Evolutionary conservation across 2,113 vertebrate genomes (phyloP).

Genomic region (Lota lota): DNA sequence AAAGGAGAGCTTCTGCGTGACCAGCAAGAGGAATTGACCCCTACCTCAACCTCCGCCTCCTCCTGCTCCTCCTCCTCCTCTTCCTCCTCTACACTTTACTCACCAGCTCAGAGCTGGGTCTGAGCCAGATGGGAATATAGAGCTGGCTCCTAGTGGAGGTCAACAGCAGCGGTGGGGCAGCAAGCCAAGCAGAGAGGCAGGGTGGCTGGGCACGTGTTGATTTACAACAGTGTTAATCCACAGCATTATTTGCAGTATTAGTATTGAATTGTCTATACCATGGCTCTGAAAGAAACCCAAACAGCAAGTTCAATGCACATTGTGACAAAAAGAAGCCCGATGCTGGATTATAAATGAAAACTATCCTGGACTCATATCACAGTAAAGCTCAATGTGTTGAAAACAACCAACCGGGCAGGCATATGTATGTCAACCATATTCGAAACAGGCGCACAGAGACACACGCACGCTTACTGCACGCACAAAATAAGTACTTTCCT

Average conservation of each 20-base stretch:
- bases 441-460: constrained; percentile 5
- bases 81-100: too few species aligned
- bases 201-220: background rate
- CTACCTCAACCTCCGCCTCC: constrained; percentile 52
- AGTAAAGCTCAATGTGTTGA: background rate
- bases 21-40: constrained; percentile 56
- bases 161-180: constrained; percentile 27
- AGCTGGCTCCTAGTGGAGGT: constrained; percentile 36
- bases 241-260: too few species aligned
- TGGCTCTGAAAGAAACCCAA: too few species aligned
- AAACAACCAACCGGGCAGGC: background rate
- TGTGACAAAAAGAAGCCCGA: too few species aligned
- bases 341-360: too few species aligned
- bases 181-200: constrained; percentile 4
- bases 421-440: constrained; percentile 9
- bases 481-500: constrained; percentile 41
- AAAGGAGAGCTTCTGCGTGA: constrained; percentile 53
- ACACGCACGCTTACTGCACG: constrained; percentile 14
- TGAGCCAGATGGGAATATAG: constrained; percentile 29
- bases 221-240: too few species aligned
- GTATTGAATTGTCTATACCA: too few species aligned
- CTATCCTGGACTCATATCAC: too few species aligned
- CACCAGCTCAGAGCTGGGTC: background rate
- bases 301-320: too few species aligned
- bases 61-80: background rate